Percentiles rank a stretch among this genome's conserved stretches.
These are phyloP conservation scores for Drosophila equinoxialis DNA, from an alignment of 1,140 invertebrate genomes.

Conservation along the genomic window DNA sequence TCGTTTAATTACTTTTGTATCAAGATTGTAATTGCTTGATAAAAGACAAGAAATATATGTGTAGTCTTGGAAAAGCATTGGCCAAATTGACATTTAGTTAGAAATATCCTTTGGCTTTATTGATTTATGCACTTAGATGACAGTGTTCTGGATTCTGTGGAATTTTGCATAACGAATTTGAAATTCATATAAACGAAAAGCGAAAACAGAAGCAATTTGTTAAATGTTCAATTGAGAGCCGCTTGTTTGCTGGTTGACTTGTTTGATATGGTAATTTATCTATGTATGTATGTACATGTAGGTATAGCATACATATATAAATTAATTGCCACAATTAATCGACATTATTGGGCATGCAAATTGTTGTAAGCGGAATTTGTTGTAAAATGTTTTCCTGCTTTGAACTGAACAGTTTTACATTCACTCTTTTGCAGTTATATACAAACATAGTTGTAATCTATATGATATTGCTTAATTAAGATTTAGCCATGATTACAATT, in stretches of 20 bases:
- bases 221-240: conserved; percentile 4
- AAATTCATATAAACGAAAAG: conserved; percentile 39
- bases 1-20: too few relatives aligned
- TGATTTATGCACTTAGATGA: too few relatives aligned
- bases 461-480: conserved; percentile 6
- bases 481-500: conserved; percentile 6
- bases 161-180: conserved; percentile 50
- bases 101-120: too few relatives aligned
- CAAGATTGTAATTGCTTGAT: too few relatives aligned
- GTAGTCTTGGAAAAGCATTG: too few relatives aligned
- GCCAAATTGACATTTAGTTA: too few relatives aligned
- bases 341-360: conserved; percentile 37
- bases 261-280: conserved; percentile 25
- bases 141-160: too few relatives aligned
- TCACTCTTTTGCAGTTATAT: not conserved
- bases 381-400: conserved; percentile 3
- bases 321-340: conserved; percentile 55
- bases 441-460: not conserved
- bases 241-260: conserved; percentile 14
- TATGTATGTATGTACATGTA: not conserved
- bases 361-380: conserved; percentile 2
- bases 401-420: not conserved
- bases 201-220: conserved; percentile 41
- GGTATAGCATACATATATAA: conserved; percentile 27
- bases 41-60: too few relatives aligned